Percentiles rank a stretch among this genome's conserved stretches.
phyloP scores from a whole-genome alignment of 2,888 invertebrate species.

The Cepaea hortensis region DNA sequence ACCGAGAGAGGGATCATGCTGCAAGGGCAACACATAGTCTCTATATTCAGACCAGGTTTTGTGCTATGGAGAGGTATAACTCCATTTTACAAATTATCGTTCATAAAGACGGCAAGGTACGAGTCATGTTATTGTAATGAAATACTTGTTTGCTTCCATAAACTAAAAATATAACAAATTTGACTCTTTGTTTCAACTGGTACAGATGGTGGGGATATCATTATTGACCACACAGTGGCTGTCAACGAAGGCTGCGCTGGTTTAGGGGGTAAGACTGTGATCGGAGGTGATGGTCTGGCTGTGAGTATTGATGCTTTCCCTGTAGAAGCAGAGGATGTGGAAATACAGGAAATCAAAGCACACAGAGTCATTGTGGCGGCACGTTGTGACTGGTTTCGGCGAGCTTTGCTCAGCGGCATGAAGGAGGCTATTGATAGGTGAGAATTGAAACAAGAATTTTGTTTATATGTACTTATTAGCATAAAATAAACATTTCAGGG shows the following conservation, averaged over 20 bases:
- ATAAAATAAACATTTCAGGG: not conserved
- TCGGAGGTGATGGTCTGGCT: not conserved
- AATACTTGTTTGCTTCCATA: too few relatives aligned
- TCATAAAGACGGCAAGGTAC: too few relatives aligned
- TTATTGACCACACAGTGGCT: slow-evolving; percentile 73
- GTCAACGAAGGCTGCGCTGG: slow-evolving; percentile 48
- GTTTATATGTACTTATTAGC: not conserved
- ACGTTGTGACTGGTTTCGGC: slow-evolving; percentile 84
- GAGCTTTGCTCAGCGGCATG: slow-evolving; percentile 84
- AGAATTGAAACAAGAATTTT: slow-evolving; percentile 49
- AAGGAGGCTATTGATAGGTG: slow-evolving; percentile 84
- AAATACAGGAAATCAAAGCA: slow-evolving; percentile 75
- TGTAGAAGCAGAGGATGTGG: slow-evolving; percentile 65
- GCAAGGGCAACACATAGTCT: too few relatives aligned
- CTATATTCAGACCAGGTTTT: too few relatives aligned
- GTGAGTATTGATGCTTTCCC: slow-evolving; percentile 44
- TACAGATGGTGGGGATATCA: slow-evolving; percentile 68
- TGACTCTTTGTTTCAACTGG: not conserved
- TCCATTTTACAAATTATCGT: too few relatives aligned
- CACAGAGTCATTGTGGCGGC: slow-evolving; percentile 84
- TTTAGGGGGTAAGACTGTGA: not conserved
- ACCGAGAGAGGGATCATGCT: too few relatives aligned
- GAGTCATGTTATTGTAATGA: too few relatives aligned
- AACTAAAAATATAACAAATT: too few relatives aligned
- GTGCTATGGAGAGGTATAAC: too few relatives aligned